Base-by-base conservation (phyloP, 2,888 invertebrate genomes). In the Cremastinae sp. region DNA sequence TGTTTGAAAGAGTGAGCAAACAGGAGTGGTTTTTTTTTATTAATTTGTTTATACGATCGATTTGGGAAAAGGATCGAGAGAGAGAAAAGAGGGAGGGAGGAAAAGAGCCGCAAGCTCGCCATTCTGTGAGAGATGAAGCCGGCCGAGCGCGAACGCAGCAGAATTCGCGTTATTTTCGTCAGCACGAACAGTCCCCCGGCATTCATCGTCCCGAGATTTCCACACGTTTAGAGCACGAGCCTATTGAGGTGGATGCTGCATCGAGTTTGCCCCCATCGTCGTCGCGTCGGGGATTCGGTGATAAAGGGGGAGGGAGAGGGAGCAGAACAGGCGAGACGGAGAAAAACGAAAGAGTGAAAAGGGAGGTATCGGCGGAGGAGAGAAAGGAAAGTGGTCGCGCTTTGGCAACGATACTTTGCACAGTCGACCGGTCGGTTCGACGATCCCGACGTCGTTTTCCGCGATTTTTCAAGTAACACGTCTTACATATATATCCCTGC, bases 101-200 rank as follows among this genome's bases (percentile, higher is more conserved):
- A 51, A 53, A 41, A 78, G 61, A 80, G 74, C 71, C 68, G 74
- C 74, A 81, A 80, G 82, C 82, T 78, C 51, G 78, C 72, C 65
- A 76, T 79, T 78, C 79, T 75, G 53, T 43, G 74, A 73, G 74
- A 73, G 74, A 68, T 76, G 51, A 74, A 78, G 72, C 70, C 68
- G 74, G 75, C 69, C 76, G 74, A 80, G 82, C 84, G 28, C 28
- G 82, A 83, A 83, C 84, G 82, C 79, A 84, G 82, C 79, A 84
- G 87, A 88, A 88, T 87, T 85, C 80, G 84, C 86, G 89, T 89
- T 89, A 89, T 89, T 89, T 89, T 89, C 84, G 88, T 89, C 89
- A 84, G 85, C 88, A 86, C 86, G 85, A 88, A 88, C 88, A 87
- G 28, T n/a, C n/a, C 85, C 84, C 84, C 79, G 82, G 81, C 34